phyloP scores from a whole-genome alignment of 2,797 vertebrate species.

The Clarias laeviceps region DNA sequence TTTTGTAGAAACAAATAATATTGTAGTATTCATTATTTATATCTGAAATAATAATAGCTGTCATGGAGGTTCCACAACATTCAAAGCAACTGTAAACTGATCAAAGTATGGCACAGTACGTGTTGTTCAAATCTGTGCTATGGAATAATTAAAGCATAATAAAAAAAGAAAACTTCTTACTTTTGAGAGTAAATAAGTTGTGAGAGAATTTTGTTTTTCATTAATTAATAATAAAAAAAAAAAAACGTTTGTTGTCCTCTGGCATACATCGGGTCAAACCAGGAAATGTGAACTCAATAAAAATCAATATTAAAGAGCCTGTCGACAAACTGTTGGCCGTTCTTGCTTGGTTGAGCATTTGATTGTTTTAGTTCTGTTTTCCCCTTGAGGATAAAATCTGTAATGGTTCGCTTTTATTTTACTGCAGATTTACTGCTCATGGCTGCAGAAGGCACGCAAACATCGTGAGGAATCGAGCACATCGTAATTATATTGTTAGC shows the following conservation, averaged over 20 bases:
- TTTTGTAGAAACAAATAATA: neutral
- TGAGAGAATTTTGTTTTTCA: neutral
- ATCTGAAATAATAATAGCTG: neutral
- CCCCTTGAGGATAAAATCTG: slow-evolving; percentile 21
- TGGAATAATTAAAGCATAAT: neutral
- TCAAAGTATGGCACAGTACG: neutral
- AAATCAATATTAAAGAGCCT: slow-evolving; percentile 29
- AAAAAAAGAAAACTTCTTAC: neutral
- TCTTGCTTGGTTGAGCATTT: neutral
- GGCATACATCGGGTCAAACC: slow-evolving; percentile 7
- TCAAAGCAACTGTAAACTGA: neutral
- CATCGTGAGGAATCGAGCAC: neutral
- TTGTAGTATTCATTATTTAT: neutral
- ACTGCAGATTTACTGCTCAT: slow-evolving; percentile 15
- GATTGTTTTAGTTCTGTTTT: slow-evolving; percentile 27
- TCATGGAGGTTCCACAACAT: neutral
- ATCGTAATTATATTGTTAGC: slow-evolving; percentile 11
- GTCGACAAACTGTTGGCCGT: slow-evolving; percentile 19
- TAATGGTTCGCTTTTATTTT: neutral
- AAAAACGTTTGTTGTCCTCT: neutral
- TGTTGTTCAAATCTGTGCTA: neutral
- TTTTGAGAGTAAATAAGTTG: no score
- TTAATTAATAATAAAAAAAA: neutral
- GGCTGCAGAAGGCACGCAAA: slow-evolving; percentile 29
- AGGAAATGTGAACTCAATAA: slow-evolving; percentile 13